Evolutionary conservation across 2,113 vertebrate genomes (phyloP).

Genomic region (Toxostoma redivivum): DNA sequence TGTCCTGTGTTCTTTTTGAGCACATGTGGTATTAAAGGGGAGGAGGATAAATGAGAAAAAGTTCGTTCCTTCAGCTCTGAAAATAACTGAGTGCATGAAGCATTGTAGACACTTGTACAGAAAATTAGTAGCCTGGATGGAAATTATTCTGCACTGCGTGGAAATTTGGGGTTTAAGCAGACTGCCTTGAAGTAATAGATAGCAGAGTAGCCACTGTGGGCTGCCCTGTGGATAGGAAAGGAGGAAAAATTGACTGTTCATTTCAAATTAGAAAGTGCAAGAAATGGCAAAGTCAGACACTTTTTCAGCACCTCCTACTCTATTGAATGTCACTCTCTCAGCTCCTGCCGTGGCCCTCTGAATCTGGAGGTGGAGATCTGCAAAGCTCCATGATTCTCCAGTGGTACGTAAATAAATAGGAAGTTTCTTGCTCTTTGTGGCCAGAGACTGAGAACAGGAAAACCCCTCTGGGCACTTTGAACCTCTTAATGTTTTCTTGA

Average conservation of each 20-base stretch:
- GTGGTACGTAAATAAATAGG: background rate
- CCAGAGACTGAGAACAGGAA: background rate
- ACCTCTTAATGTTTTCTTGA: background rate
- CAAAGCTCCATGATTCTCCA: background rate
- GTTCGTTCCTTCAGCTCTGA: background rate
- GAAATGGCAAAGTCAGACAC: background rate
- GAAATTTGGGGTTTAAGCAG: background rate
- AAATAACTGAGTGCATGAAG: background rate
- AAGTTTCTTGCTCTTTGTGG: background rate
- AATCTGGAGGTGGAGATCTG: background rate
- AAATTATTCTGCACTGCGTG: background rate
- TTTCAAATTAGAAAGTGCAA: slow-evolving; percentile 12
- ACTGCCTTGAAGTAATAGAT: background rate
- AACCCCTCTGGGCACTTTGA: background rate
- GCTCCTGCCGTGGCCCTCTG: background rate
- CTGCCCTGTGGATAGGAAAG: background rate
- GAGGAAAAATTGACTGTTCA: background rate
- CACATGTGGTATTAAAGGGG: background rate
- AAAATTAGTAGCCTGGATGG: background rate
- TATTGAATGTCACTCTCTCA: background rate
- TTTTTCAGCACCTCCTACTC: background rate
- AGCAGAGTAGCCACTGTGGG: background rate
- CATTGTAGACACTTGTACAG: background rate
- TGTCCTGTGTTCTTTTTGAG: background rate
- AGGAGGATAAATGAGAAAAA: background rate